Conservation (phyloP, 2,888 invertebrate genomes). For the Caenorhabditis sp. region DNA sequence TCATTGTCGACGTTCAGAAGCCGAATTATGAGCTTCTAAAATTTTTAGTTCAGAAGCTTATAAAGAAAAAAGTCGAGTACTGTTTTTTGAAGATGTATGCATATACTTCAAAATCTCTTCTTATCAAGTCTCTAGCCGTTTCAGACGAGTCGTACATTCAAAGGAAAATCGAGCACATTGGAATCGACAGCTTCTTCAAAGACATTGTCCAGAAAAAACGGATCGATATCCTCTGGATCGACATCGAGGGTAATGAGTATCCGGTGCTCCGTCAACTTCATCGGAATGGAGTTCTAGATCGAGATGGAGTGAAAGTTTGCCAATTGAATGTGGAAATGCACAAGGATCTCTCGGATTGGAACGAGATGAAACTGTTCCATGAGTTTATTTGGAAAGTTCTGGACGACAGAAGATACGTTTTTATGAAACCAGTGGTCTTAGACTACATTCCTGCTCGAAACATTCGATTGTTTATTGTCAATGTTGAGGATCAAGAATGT, state of each 20-base stretch:
- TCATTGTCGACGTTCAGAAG: too few relatives aligned
- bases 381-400: conserved; percentile 47
- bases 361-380: conserved; percentile 35
- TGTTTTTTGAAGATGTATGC: too few relatives aligned
- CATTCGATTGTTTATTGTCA: conserved; percentile 45
- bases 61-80: too few relatives aligned
- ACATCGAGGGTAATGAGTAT: conserved; percentile 49
- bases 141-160: conserved; percentile 17
- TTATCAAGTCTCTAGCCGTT: neutral
- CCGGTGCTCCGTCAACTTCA: conserved; percentile 29
- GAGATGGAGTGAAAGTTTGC: conserved; percentile 32
- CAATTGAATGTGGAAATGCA: conserved; percentile 56
- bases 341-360: conserved; percentile 18
- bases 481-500: conserved; percentile 44
- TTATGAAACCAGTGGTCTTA: conserved; percentile 40
- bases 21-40: too few relatives aligned
- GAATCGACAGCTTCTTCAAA: conserved; percentile 28
- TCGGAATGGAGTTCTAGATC: conserved; percentile 11
- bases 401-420: conserved; percentile 27
- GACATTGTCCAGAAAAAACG: conserved; percentile 20
- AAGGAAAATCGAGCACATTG: conserved; percentile 34
- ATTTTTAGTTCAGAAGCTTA: too few relatives aligned
- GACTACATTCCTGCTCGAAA: conserved; percentile 13
- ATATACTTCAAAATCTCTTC: neutral
- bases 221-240: conserved; percentile 50